phyloP scores from a whole-genome alignment of 2,113 vertebrate species.

The Pseudolaguvia tuberculata region DNA sequence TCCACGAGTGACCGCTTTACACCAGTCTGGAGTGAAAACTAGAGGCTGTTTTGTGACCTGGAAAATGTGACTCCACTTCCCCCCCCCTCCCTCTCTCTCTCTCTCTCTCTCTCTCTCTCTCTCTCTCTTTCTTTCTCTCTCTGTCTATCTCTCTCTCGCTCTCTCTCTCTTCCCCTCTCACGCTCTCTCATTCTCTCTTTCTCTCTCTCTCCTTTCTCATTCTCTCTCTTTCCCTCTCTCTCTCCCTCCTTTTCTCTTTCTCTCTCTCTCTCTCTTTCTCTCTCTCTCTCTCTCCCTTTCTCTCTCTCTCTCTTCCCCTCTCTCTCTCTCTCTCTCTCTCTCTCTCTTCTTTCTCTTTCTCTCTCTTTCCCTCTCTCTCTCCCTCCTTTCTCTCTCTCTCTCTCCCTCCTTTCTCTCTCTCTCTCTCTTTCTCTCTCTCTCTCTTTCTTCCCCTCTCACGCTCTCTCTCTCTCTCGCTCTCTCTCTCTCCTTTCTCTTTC shows the following conservation, averaged over 20 bases:
- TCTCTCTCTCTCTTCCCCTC: not conserved
- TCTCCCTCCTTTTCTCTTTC: not conserved
- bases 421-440: constrained; percentile 6
- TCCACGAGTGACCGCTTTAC: not conserved
- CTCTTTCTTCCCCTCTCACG: not conserved
- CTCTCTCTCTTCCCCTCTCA: not conserved
- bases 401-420: not conserved
- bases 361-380: not conserved
- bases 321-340: not conserved
- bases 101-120: not conserved
- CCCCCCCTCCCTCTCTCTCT: not conserved
- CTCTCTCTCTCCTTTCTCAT: not conserved
- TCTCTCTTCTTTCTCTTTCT: constrained; percentile 6
- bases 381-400: too few relatives aligned
- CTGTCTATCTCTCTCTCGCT: not conserved
- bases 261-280: not conserved
- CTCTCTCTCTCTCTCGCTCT: not conserved
- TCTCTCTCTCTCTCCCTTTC: constrained; percentile 5
- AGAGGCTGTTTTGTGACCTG: not conserved
- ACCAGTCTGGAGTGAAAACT: constrained; percentile 19
- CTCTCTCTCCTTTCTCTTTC: constrained; percentile 1
- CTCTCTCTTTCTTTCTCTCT: not conserved
- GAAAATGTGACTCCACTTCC: not conserved
- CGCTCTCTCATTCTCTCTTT: not conserved
- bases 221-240: constrained; percentile 9